Conservation (phyloP, 2,113 vertebrate genomes). For the Pontoporia blainvillei region DNA sequence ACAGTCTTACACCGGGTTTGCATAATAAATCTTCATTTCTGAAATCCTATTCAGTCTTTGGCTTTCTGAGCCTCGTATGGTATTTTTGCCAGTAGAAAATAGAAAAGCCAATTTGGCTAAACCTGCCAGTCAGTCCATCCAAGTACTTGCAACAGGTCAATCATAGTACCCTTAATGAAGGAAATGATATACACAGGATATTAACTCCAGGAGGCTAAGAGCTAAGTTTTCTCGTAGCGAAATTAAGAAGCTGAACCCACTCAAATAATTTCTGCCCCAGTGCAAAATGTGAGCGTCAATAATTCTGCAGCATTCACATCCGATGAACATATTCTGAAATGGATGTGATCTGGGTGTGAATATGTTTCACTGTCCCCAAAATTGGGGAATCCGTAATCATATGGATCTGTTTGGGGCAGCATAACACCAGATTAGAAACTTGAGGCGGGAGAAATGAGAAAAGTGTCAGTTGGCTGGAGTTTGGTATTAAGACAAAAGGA, state of each 20-base stretch:
- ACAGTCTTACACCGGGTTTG: neutral
- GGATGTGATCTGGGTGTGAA: neutral
- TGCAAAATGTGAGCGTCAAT: neutral
- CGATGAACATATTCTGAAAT: slow-evolving; percentile 28
- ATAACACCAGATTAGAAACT: neutral
- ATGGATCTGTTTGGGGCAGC: neutral
- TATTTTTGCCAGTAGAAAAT: slow-evolving; percentile 13
- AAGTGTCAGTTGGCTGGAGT: neutral
- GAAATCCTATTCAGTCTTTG: neutral
- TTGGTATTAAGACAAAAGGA: neutral
- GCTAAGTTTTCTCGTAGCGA: neutral
- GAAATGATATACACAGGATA: slow-evolving; percentile 29
- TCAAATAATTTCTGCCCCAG: neutral
- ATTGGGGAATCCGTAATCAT: neutral
- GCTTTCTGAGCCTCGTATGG: neutral
- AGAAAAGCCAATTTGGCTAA: slow-evolving; percentile 22
- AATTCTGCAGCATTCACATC: neutral
- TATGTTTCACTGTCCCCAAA: neutral
- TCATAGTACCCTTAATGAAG: slow-evolving; percentile 25
- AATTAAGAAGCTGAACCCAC: slow-evolving; percentile 35
- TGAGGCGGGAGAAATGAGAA: neutral
- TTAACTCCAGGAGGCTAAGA: slow-evolving; percentile 27
- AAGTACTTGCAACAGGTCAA: slow-evolving; percentile 19
- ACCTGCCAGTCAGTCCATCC: neutral
- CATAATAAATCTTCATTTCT: slow-evolving; percentile 12